Base-by-base conservation (phyloP, 2,113 vertebrate species). In the Pomatostomus ruficeps region DNA sequence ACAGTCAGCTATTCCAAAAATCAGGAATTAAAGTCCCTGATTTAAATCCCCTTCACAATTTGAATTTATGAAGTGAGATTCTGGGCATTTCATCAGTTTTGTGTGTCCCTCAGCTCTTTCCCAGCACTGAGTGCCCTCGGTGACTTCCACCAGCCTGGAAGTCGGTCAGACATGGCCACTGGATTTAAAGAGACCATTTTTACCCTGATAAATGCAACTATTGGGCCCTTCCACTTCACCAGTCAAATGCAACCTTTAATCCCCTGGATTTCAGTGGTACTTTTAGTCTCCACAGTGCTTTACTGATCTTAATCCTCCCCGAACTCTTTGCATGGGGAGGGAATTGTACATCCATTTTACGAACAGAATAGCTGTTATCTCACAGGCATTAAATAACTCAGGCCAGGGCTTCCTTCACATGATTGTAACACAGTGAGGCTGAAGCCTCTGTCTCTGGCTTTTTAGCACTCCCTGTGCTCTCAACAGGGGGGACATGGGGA, bases 201-300 rank as follows among this genome's bases (percentile, higher is more conserved):
- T 63, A 70, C 72, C 72, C 78, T 45, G 55, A 82, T 49, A 88
- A 91, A 83, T 76, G 58, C 68, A 89, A 43, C 61, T 76, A 21
- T 73, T 71, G 54, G 78, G 61, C 59, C 42, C 68, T 91, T 95
- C 88, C 70, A 84, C 77, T 67, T 87, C 79, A 90, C 42, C 17
- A 75, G 62, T n/a, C 61, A 79, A 38, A 76, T 6, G 36, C 43
- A 72, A 79, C 45, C 35, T 75, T 79, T 89, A 79, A 90, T 87
- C 92, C 87, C 42, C 76, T 70, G 93, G 72, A 96, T 73, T 89
- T 82, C 68, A 57, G 59, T 13, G 65, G 88, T 72, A 88, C 80
- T 91, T 96, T 33, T 2, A 72, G 63, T 40, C 62, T 84, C 84
- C n/a, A 33, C 78, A 78, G 59, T 31, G 33, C 65, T 95, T 84